Conservation (phyloP, 2,888 invertebrate species). For the Rhimphoctona megacephalus region DNA sequence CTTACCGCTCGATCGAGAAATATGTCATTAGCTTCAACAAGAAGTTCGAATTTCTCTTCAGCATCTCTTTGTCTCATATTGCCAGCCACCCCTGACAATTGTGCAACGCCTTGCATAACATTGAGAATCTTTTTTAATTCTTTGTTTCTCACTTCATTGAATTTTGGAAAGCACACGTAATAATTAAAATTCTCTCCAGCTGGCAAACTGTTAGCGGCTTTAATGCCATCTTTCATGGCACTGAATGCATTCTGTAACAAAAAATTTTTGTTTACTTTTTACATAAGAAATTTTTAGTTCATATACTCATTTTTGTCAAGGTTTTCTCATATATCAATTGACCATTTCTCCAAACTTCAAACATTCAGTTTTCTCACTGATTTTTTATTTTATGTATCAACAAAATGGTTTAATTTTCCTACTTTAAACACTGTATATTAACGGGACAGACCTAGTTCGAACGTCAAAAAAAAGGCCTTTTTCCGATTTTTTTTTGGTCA, state of each 20-base stretch:
- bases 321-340: no score
- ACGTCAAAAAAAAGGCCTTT: no score
- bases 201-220: conserved; percentile 90
- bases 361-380: no score
- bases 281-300: neutral
- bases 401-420: no score
- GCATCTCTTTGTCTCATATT: conserved; percentile 86
- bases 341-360: no score
- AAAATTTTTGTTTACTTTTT: neutral
- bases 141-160: conserved; percentile 88
- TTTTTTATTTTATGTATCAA: no score
- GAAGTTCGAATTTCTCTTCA: conserved; percentile 91
- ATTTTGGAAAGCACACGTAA: conserved; percentile 92
- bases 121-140: conserved; percentile 89
- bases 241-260: conserved; percentile 88
- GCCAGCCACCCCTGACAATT: conserved; percentile 86
- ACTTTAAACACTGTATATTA: no score
- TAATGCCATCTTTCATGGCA: conserved; percentile 89
- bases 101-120: conserved; percentile 87
- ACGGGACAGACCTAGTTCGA: no score
- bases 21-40: conserved; percentile 93
- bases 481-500: no score
- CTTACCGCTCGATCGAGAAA: conserved; percentile 93
- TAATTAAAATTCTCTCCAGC: conserved; percentile 90
- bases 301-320: no score